Evolutionary conservation across 1,140 invertebrate species (phyloP).

Genomic region (Zophobas atratus): DNA sequence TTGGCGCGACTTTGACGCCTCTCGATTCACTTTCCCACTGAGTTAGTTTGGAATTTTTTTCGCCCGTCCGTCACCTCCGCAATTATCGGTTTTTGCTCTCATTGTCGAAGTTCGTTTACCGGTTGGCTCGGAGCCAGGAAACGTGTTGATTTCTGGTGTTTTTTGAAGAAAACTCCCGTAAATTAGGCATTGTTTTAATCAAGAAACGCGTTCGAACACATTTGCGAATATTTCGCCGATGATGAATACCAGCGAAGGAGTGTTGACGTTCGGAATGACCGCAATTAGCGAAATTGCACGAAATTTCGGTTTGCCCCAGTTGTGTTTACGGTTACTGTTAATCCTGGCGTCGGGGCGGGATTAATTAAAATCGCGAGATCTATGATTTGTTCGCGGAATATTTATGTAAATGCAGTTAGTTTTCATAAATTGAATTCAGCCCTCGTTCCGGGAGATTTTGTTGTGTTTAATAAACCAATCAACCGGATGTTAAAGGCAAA

Average conservation of each 20-base stretch:
- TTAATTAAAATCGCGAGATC: too few relatives aligned
- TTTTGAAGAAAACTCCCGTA: not conserved
- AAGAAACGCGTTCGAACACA: not conserved
- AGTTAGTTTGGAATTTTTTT: too few relatives aligned
- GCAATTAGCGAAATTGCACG: slow-evolving; percentile 15
- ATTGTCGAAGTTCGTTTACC: slow-evolving; percentile 3
- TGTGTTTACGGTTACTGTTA: not conserved
- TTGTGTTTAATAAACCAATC: too few relatives aligned
- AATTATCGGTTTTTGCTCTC: not conserved
- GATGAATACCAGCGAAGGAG: slow-evolving; percentile 10
- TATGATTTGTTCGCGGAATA: too few relatives aligned
- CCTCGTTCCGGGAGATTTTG: too few relatives aligned
- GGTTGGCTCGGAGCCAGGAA: not conserved
- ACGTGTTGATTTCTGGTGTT: not conserved
- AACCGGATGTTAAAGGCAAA: too few relatives aligned
- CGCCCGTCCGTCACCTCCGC: not conserved
- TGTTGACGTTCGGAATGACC: slow-evolving; percentile 23
- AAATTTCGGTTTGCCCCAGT: slow-evolving; percentile 11
- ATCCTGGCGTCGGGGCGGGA: too few relatives aligned
- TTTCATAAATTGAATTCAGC: too few relatives aligned
- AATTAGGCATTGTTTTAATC: slow-evolving; percentile 21
- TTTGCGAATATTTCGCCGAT: slow-evolving; percentile 15
- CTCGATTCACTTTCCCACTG: too few relatives aligned
- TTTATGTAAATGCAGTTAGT: too few relatives aligned
- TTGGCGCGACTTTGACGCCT: not conserved